phyloP scores from a whole-genome alignment of 2,797 vertebrate genomes.

The Gadopsis bispinosus region DNA sequence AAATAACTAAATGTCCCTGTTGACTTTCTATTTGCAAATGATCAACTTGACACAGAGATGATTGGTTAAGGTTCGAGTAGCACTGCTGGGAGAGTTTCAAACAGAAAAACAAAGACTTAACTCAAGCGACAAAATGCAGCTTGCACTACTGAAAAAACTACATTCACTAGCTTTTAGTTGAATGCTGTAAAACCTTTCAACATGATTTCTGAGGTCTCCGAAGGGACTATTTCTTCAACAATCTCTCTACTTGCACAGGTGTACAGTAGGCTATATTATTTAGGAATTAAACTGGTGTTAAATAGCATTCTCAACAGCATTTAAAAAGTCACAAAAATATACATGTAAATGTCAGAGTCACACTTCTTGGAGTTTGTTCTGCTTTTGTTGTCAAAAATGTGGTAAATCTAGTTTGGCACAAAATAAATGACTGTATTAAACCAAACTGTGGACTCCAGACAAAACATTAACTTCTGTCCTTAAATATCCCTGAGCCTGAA shows the following conservation, averaged over 20 bases:
- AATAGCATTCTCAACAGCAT: constrained; percentile 14
- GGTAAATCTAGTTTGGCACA: not conserved
- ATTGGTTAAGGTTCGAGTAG: not conserved
- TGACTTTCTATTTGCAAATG: constrained; percentile 9
- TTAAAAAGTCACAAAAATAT: not conserved
- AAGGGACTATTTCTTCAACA: not conserved
- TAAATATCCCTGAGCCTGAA: constrained; percentile 34
- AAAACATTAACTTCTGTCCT: constrained; percentile 51
- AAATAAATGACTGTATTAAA: not conserved
- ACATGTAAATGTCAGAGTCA: not conserved
- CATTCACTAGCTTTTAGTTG: not conserved
- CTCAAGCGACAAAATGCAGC: not conserved
- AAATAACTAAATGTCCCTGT: not conserved
- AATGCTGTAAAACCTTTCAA: constrained; percentile 4
- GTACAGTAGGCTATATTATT: not conserved
- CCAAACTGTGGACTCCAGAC: not conserved
- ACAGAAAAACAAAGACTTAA: constrained; percentile 15
- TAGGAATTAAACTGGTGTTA: constrained; percentile 12
- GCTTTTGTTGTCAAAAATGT: not conserved
- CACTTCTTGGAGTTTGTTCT: not conserved
- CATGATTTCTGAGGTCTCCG: not conserved
- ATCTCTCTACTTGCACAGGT: not conserved
- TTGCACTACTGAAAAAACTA: not conserved
- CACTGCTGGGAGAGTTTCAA: not conserved
- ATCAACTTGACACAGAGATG: not conserved